Conservation (phyloP, 2,797 vertebrate species). For the Eidolon dupreanum region DNA sequence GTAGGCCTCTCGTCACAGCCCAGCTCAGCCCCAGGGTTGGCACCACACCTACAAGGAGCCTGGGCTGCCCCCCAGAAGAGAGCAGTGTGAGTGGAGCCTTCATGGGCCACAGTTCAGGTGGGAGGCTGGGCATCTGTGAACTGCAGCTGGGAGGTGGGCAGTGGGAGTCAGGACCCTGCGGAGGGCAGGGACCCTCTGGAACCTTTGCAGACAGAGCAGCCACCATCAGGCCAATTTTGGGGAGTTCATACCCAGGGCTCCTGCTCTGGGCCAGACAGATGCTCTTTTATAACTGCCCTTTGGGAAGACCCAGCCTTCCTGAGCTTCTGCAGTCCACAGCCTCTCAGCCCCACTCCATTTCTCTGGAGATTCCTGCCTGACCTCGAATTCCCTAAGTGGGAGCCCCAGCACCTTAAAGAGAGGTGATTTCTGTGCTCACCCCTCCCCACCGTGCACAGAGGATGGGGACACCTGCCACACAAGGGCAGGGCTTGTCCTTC, state of each 20-base stretch:
- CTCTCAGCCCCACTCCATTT: not conserved
- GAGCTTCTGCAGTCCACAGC: not conserved
- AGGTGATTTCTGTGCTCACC: no score
- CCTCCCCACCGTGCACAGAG: not conserved
- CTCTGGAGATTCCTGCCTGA: not conserved
- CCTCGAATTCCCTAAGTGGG: not conserved
- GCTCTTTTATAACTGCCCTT: not conserved
- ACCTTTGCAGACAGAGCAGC: not conserved
- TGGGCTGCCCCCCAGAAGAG: not conserved
- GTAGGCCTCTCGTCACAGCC: fast-evolving
- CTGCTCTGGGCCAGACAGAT: not conserved
- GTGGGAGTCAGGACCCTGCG: not conserved
- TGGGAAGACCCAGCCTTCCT: not conserved
- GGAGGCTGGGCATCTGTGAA: fast-evolving
- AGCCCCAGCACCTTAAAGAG: not conserved
- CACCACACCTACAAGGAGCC: not conserved
- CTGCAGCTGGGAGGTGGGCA: not conserved
- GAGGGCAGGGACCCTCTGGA: not conserved
- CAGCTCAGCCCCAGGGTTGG: not conserved
- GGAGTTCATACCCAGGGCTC: not conserved
- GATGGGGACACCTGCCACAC: not conserved
- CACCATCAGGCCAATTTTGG: not conserved
- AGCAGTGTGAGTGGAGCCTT: not conserved
- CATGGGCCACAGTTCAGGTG: fast-evolving
- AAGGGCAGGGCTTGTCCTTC: not conserved